These are phyloP conservation scores for Vanacampus margaritifer DNA, from an alignment of 2,113 vertebrate species.

Conservation along the genomic window DNA sequence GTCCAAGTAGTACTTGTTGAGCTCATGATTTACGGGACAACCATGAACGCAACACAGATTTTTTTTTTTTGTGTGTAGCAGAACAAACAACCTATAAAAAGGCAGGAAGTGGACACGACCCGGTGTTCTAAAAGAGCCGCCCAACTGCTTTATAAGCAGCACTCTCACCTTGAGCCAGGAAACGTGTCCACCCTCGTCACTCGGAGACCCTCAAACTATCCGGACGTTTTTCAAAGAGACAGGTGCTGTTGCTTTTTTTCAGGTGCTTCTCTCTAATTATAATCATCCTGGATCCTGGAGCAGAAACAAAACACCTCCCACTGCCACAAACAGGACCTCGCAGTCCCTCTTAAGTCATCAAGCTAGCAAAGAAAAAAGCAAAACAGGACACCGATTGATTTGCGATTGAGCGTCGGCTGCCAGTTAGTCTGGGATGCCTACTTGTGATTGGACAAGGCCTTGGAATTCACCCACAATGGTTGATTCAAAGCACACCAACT, in stretches of 20 bases:
- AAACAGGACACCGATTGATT: too few species aligned
- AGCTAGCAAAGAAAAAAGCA: too few species aligned
- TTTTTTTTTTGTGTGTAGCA: background rate
- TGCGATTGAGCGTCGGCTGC: too few species aligned
- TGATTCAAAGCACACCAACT: too few species aligned
- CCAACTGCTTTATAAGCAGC: background rate
- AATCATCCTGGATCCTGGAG: too few species aligned
- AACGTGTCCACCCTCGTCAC: background rate
- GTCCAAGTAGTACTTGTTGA: too few species aligned
- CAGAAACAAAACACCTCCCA: background rate
- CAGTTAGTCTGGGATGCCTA: too few species aligned
- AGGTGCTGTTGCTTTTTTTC: conserved; percentile 31
- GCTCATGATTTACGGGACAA: background rate
- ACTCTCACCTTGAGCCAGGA: background rate
- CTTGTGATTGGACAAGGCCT: too few species aligned
- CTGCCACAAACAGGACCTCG: too few species aligned
- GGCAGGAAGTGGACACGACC: background rate
- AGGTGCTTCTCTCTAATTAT: conserved; percentile 46
- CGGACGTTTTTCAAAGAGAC: conserved; percentile 1
- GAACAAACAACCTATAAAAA: background rate
- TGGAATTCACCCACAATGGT: too few species aligned
- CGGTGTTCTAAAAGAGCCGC: background rate
- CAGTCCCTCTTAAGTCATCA: too few species aligned
- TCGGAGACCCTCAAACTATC: conserved; percentile 5
- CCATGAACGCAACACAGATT: background rate